Conservation (phyloP, 2,797 vertebrate genomes). For the Pangasius djambal region DNA sequence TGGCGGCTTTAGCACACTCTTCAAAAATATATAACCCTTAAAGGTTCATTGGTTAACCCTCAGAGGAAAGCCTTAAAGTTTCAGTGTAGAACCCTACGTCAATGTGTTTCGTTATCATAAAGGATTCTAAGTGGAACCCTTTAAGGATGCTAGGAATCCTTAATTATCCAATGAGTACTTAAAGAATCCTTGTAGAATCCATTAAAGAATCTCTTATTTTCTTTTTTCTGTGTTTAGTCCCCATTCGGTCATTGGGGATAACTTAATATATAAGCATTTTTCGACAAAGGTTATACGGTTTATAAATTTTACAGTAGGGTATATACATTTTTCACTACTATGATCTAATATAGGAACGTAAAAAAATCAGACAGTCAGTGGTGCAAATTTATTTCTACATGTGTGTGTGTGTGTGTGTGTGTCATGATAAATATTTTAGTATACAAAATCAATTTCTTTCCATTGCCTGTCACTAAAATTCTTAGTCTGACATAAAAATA, state of each 20-base stretch:
- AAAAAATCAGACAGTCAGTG: neutral
- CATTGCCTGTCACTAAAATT: neutral
- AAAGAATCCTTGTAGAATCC: neutral
- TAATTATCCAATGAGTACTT: neutral
- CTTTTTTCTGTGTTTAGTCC: neutral
- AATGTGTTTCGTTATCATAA: neutral
- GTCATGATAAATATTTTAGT: neutral
- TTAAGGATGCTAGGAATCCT: neutral
- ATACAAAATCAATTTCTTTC: constrained; percentile 6
- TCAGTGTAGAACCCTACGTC: neutral
- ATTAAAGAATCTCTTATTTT: neutral
- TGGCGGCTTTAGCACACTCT: neutral
- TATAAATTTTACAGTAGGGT: neutral
- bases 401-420: neutral
- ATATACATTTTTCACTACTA: neutral
- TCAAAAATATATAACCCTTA: neutral
- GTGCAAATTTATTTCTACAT: neutral
- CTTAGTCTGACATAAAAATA: neutral
- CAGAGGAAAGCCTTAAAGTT: neutral
- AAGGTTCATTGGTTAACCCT: neutral
- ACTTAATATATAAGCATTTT: neutral
- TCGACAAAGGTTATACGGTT: neutral
- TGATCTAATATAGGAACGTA: neutral
- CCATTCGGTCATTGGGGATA: neutral
- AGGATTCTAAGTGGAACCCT: neutral